phyloP scores from a whole-genome alignment of 2,888 invertebrate species.

The Ophioninae sp. region DNA sequence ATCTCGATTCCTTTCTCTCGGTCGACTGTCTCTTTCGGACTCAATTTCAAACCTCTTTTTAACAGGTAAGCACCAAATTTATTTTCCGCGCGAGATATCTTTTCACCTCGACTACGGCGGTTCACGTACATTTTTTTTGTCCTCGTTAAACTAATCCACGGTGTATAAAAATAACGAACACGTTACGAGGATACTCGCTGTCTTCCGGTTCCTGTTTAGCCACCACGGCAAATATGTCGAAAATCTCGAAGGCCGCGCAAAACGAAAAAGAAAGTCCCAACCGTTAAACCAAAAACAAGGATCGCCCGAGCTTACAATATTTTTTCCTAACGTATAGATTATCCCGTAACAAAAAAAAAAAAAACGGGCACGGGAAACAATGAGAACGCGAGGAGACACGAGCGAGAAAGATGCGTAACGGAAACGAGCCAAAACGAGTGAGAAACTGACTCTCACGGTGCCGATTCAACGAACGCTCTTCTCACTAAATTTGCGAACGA shows the following conservation, averaged over 20 bases:
- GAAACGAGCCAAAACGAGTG: constrained; percentile 2
- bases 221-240: constrained; percentile 3
- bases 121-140: not conserved
- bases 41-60: constrained; percentile 33
- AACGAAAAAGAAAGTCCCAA: constrained; percentile 19
- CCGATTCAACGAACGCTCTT: constrained; percentile 8
- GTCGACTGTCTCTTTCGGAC: not conserved
- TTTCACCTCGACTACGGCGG: not conserved
- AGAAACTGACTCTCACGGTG: not conserved
- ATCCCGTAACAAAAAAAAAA: not conserved
- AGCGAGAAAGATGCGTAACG: constrained; percentile 23
- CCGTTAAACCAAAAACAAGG: not conserved
- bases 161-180: not conserved
- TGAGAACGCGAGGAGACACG: not conserved
- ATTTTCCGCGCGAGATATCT: constrained; percentile 8
- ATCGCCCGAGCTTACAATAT: not conserved
- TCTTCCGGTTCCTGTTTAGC: not conserved
- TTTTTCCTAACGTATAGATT: not conserved
- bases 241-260: not conserved
- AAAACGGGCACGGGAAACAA: not conserved
- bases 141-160: not conserved
- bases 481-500: not conserved
- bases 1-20: not conserved
- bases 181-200: not conserved
- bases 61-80: constrained; percentile 55